Conservation (phyloP, 2,113 vertebrate species). For the Lethenteron reissneri region DNA sequence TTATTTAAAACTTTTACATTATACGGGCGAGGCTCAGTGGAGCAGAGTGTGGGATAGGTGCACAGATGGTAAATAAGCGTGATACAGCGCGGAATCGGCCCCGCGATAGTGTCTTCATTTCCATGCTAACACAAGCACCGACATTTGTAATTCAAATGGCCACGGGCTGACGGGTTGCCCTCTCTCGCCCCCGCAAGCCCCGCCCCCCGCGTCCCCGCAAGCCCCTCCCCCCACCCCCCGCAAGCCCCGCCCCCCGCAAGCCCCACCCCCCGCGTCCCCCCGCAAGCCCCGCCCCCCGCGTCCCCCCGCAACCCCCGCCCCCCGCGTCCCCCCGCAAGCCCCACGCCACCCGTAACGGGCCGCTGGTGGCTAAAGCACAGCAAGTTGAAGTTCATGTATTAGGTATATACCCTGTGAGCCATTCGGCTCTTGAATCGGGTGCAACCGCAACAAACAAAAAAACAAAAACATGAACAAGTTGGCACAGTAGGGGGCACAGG, state of each 20-base stretch:
- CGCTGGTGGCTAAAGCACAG: too few relatives aligned
- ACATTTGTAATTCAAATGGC: conserved; percentile 5
- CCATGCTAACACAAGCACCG: not conserved
- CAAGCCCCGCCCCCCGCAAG: not conserved
- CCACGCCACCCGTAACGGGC: too few relatives aligned
- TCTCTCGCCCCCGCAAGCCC: not conserved
- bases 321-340: not conserved
- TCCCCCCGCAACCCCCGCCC: not conserved
- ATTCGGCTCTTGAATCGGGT: too few relatives aligned
- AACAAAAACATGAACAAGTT: too few relatives aligned
- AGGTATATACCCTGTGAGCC: too few relatives aligned
- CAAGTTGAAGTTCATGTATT: too few relatives aligned
- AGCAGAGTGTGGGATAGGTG: conserved; percentile 5
- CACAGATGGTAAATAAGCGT: conserved; percentile 4
- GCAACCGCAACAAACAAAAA: too few relatives aligned
- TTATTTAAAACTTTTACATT: not conserved
- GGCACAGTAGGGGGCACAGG: too few relatives aligned
- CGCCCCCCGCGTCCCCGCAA: not conserved
- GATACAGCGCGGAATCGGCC: conserved; percentile 3
- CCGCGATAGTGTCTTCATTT: not conserved
- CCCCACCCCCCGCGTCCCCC: not conserved
- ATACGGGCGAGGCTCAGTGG: not conserved
- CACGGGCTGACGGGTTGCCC: not conserved
- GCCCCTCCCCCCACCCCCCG: not conserved
- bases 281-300: not conserved